Evolutionary conservation across 2,888 invertebrate species (phyloP).

Genomic region (Sinhomidia bicolor): DNA sequence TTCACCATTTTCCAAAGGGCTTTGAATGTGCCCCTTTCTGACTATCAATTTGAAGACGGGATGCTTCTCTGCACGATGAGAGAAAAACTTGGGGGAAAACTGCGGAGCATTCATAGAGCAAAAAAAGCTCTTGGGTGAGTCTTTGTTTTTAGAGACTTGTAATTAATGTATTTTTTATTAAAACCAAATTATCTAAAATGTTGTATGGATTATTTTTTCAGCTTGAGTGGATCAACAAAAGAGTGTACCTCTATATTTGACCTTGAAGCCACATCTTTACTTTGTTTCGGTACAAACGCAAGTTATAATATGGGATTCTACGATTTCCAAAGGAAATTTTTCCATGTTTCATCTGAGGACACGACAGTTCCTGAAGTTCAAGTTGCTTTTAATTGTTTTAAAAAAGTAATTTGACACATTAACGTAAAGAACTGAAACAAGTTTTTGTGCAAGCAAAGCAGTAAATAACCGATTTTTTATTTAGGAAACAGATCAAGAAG

Average conservation of each 20-base stretch:
- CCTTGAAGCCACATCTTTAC: too few relatives aligned
- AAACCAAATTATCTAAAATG: not conserved
- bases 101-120: conserved; percentile 47
- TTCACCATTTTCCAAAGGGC: too few relatives aligned
- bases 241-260: not conserved
- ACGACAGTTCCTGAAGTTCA: conserved; percentile 83
- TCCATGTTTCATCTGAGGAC: conserved; percentile 77
- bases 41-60: conserved; percentile 92
- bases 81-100: conserved; percentile 49
- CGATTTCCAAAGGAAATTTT: conserved; percentile 57
- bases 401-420: conserved; percentile 85
- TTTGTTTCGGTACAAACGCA: not conserved
- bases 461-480: too few relatives aligned
- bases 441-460: too few relatives aligned
- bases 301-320: conserved; percentile 14
- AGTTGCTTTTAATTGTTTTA: conserved; percentile 87
- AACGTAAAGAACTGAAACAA: not conserved
- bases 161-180: not conserved
- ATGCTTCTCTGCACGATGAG: conserved; percentile 27
- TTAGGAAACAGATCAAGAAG: conserved; percentile 70
- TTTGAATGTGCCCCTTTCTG: conserved; percentile 91
- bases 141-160: too few relatives aligned
- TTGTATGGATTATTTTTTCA: not conserved
- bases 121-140: conserved; percentile 58
- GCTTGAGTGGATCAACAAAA: conserved; percentile 19